Evolutionary conservation across 1,140 invertebrate genomes (phyloP), one percentile per base, ranked within the genome.

Genomic region (Drosophila funebris): DNA sequence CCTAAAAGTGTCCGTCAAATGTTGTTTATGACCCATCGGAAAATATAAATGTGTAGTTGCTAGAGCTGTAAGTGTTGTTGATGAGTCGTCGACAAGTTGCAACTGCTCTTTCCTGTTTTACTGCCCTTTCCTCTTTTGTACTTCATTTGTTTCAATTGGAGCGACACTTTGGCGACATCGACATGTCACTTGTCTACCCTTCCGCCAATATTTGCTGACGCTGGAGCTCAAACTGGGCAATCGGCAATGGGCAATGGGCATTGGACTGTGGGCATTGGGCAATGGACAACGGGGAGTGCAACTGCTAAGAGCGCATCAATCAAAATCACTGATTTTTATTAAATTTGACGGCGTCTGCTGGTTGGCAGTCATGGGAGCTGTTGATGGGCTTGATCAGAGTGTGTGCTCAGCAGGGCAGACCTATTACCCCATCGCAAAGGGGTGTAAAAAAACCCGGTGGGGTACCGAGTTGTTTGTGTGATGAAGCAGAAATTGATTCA

Each of bases 261-360:
- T 13, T 33, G 24, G 39, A 14, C 29, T 2, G 4, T 50, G 53
- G 43, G 43, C 63, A 53, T 3, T 13, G 14, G 60, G 13, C 24
- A 54, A 22, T 46, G 52, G 53, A 8, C 18, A 18, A 39, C 14
- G 29, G 31, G 31, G 13, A 14, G 29, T 22, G 27, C 14, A 24
- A 9, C 70, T 85, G 71, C 73, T 78, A 75, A 78, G 78, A 84
- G 79, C 72, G 79, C 85, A 91, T 91, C 90, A 91, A 91, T 91
- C 90, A 91, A 91, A 90, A 90, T 91, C 90, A 90, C 72, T 87
- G 90, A 91, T 80, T 91, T 90, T 90, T 90, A 91, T 91, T 91
- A 90, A 91, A 91, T 90, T 91, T 91, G 90, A 91, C 90, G 90
- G 57, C 77, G 82, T 84, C 82, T 84, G 81, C 82, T 84, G 82